Evolutionary conservation across 1,140 invertebrate genomes (phyloP).

Genomic region (Sinella curviseta): DNA sequence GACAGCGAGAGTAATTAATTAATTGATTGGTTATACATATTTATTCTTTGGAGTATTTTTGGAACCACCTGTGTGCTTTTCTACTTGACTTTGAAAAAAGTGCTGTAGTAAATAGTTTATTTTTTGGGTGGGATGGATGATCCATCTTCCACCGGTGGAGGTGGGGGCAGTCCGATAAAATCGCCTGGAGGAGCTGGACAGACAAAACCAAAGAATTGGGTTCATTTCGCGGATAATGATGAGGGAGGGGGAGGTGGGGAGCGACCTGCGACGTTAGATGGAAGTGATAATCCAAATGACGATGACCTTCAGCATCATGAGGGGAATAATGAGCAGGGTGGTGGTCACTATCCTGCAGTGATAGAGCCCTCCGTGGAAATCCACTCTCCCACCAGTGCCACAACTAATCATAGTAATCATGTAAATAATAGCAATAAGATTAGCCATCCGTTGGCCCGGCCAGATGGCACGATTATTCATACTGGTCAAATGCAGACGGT

Average conservation of each 20-base stretch:
- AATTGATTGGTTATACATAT: too few species aligned
- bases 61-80: too few species aligned
- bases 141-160: too few species aligned
- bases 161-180: not conserved
- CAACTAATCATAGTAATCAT: slow-evolving; percentile 41
- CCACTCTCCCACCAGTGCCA: not conserved
- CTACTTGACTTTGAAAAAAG: too few species aligned
- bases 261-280: not conserved
- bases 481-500: slow-evolving; percentile 26
- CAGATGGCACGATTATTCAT: slow-evolving; percentile 20
- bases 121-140: too few species aligned
- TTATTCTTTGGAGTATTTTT: too few species aligned
- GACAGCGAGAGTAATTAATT: too few species aligned
- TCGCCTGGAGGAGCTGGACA: not conserved
- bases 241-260: slow-evolving; percentile 50
- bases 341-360: slow-evolving; percentile 44
- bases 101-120: too few species aligned
- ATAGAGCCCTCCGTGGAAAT: slow-evolving; percentile 43
- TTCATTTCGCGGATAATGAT: slow-evolving; percentile 54
- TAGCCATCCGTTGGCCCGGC: not conserved
- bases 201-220: slow-evolving; percentile 48
- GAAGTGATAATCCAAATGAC: not conserved
- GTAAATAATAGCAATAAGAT: slow-evolving; percentile 16
- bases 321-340: slow-evolving; percentile 15
- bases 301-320: not conserved